Conservation (phyloP, 2,888 invertebrate genomes). For the Xanthorhoe designata region DNA sequence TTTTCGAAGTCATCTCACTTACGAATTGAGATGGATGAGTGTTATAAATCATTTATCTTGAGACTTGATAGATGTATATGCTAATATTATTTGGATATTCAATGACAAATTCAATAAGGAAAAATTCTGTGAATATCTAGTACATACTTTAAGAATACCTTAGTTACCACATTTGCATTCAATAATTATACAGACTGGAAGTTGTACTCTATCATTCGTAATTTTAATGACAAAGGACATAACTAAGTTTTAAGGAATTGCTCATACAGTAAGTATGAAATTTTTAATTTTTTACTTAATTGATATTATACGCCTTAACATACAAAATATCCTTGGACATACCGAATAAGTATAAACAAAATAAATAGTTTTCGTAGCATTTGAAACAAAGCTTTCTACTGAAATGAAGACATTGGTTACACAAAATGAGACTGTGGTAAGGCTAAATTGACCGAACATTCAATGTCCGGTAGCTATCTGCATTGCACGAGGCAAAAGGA, state of each 20-base stretch:
- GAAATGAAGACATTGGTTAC: background rate
- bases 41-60: constrained; percentile 12
- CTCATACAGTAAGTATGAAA: too few relatives aligned
- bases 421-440: constrained; percentile 46
- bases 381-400: background rate
- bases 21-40: constrained; percentile 38
- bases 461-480: constrained; percentile 54
- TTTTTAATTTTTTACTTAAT: too few relatives aligned
- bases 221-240: too few relatives aligned
- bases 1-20: constrained; percentile 43
- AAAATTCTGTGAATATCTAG: background rate
- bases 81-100: background rate
- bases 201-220: too few relatives aligned
- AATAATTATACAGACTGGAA: background rate
- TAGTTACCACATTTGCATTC: background rate
- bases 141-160: too few relatives aligned
- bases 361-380: too few relatives aligned
- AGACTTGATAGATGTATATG: constrained; percentile 1
- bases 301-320: too few relatives aligned
- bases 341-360: too few relatives aligned
- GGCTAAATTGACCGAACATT: constrained; percentile 62
- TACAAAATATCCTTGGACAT: too few relatives aligned
- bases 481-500: constrained; percentile 50
- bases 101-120: background rate
- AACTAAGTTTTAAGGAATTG: too few relatives aligned